Evolutionary conservation across 2,888 invertebrate genomes (phyloP).

Genomic region (Microdon myrmicae): DNA sequence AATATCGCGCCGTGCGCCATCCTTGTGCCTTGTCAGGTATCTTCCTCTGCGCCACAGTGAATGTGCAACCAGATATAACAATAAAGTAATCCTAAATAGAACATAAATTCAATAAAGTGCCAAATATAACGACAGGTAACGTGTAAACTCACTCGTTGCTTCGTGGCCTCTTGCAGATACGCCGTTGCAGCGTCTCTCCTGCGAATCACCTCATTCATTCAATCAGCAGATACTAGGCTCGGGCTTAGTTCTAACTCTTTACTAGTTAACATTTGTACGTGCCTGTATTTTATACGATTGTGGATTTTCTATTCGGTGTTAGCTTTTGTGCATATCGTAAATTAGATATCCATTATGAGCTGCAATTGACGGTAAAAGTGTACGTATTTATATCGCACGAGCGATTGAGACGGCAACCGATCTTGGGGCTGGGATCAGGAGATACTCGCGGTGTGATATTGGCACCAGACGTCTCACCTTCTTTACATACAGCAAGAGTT

Average conservation of each 20-base stretch:
- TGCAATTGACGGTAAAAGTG: slow-evolving; percentile 3
- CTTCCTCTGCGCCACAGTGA: slow-evolving; percentile 11
- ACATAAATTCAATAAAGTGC: slow-evolving; percentile 54
- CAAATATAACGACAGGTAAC: slow-evolving; percentile 52
- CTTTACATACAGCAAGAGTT: no score
- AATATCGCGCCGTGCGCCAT: slow-evolving; percentile 38
- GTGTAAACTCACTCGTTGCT: slow-evolving; percentile 46
- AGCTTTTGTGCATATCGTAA: slow-evolving; percentile 18
- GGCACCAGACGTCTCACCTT: no score
- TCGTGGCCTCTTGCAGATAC: slow-evolving; percentile 13
- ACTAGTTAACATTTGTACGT: slow-evolving; percentile 35
- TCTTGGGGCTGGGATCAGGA: no score
- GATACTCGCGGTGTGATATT: no score
- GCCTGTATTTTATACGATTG: slow-evolving; percentile 26
- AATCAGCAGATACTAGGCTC: slow-evolving; percentile 23
- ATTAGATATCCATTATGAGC: slow-evolving; percentile 25
- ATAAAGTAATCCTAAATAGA: slow-evolving; percentile 53
- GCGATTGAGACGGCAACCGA: no score
- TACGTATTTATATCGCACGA: no score
- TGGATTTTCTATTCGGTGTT: slow-evolving; percentile 24
- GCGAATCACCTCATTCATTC: slow-evolving; percentile 29
- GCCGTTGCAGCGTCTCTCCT: slow-evolving; percentile 12
- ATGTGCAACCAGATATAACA: slow-evolving; percentile 37
- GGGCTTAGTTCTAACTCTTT: slow-evolving; percentile 11
- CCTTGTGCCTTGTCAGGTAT: slow-evolving; percentile 18